Evolutionary conservation across 2,888 invertebrate species (phyloP).

Genomic region (Incurvaria masculella): DNA sequence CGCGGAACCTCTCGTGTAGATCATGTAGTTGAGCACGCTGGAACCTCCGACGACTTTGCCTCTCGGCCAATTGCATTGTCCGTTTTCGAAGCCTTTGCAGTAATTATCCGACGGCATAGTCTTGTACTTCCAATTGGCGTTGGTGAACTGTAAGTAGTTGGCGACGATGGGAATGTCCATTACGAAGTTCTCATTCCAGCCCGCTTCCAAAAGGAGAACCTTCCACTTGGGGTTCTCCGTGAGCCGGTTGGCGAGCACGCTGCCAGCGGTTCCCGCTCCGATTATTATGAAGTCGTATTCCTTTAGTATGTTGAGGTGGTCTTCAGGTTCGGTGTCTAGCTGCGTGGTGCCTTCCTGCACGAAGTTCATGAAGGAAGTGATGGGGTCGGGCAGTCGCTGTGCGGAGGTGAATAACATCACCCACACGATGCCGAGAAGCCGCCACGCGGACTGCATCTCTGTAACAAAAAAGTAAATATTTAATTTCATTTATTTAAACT

Average conservation of each 20-base stretch:
- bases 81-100: slow-evolving; percentile 71
- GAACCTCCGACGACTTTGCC: slow-evolving; percentile 83
- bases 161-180: slow-evolving; percentile 77
- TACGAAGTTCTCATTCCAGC: slow-evolving; percentile 63
- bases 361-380: slow-evolving; percentile 53
- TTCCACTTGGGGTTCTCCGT: slow-evolving; percentile 67
- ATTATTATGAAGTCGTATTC: slow-evolving; percentile 77
- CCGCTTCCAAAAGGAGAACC: slow-evolving; percentile 71
- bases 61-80: slow-evolving; percentile 73
- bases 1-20: slow-evolving; percentile 68
- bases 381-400: slow-evolving; percentile 28
- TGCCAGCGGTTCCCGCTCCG: slow-evolving; percentile 80
- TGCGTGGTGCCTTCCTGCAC: slow-evolving; percentile 52
- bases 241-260: slow-evolving; percentile 69
- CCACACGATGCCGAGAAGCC: background rate
- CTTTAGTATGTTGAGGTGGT: slow-evolving; percentile 41
- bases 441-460: background rate
- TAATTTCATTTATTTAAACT: no score
- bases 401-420: slow-evolving; percentile 26
- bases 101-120: slow-evolving; percentile 71
- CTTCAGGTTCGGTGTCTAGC: slow-evolving; percentile 50
- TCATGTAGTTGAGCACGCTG: slow-evolving; percentile 78
- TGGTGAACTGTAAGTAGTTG: slow-evolving; percentile 67
- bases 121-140: slow-evolving; percentile 78
- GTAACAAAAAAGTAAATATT: background rate